Evolutionary conservation across 2,888 invertebrate genomes (phyloP).

Genomic region (Crocallis elinguaria): DNA sequence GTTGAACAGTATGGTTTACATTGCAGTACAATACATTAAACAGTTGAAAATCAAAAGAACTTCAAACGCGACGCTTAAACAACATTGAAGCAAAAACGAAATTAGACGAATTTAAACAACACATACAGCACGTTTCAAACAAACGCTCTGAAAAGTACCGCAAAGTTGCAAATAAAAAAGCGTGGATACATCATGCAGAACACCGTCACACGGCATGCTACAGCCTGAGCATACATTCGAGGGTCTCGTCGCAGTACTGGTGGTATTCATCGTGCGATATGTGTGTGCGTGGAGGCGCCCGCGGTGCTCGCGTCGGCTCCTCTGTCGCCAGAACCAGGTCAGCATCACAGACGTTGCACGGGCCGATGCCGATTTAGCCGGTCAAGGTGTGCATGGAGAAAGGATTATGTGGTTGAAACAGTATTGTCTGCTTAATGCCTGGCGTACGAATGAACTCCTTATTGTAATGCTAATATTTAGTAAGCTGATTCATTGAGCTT

Average conservation of each 20-base stretch:
- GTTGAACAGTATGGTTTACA: background rate
- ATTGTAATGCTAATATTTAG: conserved; percentile 5
- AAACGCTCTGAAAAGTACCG: conserved; percentile 9
- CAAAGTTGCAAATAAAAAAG: conserved; percentile 55
- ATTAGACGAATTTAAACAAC: background rate
- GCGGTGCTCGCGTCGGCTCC: conserved; percentile 73
- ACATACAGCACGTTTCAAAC: background rate
- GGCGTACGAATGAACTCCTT: background rate
- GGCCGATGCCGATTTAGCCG: conserved; percentile 25
- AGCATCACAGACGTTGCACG: conserved; percentile 34
- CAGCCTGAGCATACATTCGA: conserved; percentile 89
- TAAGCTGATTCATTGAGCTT: no score
- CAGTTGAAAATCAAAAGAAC: background rate
- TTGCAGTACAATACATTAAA: background rate
- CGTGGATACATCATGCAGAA: conserved; percentile 63
- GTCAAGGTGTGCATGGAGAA: conserved; percentile 50
- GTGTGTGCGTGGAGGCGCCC: conserved; percentile 79
- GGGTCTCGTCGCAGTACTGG: conserved; percentile 91
- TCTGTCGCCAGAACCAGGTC: conserved; percentile 40
- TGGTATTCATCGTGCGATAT: conserved; percentile 91
- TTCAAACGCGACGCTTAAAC: background rate
- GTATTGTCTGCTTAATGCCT: conserved; percentile 20
- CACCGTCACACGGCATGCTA: conserved; percentile 53
- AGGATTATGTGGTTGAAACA: conserved; percentile 48
- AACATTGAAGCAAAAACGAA: conserved; percentile 10